phyloP scores from a whole-genome alignment of 2,113 vertebrate species.

The Taxidea taxus region DNA sequence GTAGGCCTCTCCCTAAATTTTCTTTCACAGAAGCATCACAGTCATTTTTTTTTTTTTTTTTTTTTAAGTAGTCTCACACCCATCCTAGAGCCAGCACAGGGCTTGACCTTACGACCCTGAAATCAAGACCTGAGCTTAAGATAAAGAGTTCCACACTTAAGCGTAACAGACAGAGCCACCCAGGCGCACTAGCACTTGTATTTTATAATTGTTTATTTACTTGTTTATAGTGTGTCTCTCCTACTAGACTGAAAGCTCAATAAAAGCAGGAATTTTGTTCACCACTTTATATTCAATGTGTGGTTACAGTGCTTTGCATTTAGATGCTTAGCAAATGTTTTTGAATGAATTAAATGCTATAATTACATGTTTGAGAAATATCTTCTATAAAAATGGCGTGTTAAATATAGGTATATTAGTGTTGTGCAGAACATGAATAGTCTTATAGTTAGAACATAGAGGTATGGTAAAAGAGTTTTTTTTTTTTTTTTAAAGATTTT shows the following conservation, averaged over 20 bases:
- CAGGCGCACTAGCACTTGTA: neutral
- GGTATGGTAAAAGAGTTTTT: neutral
- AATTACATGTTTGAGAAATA: neutral
- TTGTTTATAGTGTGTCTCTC: neutral
- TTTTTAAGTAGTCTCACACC: neutral
- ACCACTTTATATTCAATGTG: neutral
- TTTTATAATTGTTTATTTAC: neutral
- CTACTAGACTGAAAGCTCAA: neutral
- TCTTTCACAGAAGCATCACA: neutral
- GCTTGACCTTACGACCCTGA: neutral
- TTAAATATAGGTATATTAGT: neutral
- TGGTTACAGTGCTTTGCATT: conserved; percentile 10
- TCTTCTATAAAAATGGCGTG: neutral
- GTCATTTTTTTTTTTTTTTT: neutral
- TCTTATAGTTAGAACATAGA: neutral
- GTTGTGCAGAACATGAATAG: neutral
- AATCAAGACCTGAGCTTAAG: neutral
- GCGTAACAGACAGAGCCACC: neutral
- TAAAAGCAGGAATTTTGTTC: neutral
- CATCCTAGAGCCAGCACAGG: neutral
- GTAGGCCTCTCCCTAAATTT: neutral
- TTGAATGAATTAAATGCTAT: conserved; percentile 11
- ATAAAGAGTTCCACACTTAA: neutral
- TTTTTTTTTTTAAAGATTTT: no score
- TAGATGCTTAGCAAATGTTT: neutral